phyloP scores from a whole-genome alignment of 2,113 vertebrate species.

The Clarias magur region DNA sequence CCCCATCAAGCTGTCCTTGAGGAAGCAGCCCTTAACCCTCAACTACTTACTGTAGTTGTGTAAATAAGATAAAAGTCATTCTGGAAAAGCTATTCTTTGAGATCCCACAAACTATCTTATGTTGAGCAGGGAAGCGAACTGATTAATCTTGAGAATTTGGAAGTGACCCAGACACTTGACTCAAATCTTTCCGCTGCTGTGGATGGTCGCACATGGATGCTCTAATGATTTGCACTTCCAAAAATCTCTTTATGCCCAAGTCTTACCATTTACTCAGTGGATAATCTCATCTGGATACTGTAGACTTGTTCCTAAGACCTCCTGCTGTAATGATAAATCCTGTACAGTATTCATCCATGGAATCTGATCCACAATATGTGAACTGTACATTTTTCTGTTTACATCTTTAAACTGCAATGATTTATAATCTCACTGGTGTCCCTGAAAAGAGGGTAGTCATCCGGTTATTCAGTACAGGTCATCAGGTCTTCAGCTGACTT shows the following conservation, averaged over 20 bases:
- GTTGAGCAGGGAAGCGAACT: not conserved
- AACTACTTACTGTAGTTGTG: no score
- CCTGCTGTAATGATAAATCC: not conserved
- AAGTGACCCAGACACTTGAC: not conserved
- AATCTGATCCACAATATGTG: not conserved
- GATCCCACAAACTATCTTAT: no score
- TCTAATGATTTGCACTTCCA: slow-evolving; percentile 10
- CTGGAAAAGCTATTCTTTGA: no score
- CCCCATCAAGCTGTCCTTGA: no score
- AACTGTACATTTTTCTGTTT: not conserved
- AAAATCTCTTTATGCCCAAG: not conserved
- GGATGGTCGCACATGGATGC: not conserved
- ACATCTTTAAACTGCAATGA: not conserved
- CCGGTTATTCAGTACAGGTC: no score
- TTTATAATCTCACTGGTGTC: not conserved
- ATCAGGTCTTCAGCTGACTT: no score
- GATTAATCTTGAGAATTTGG: not conserved
- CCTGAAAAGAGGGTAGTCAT: not conserved
- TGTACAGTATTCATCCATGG: not conserved
- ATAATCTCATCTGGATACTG: not conserved
- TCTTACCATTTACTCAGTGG: not conserved
- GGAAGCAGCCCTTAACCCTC: no score
- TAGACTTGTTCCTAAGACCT: not conserved
- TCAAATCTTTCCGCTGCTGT: not conserved
- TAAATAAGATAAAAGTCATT: no score